A percentile compares a stretch with the other conserved stretches of the same genome.
Evolutionary conservation across 1,140 invertebrate genomes (phyloP).

Genomic region (Drosophila tristis): DNA sequence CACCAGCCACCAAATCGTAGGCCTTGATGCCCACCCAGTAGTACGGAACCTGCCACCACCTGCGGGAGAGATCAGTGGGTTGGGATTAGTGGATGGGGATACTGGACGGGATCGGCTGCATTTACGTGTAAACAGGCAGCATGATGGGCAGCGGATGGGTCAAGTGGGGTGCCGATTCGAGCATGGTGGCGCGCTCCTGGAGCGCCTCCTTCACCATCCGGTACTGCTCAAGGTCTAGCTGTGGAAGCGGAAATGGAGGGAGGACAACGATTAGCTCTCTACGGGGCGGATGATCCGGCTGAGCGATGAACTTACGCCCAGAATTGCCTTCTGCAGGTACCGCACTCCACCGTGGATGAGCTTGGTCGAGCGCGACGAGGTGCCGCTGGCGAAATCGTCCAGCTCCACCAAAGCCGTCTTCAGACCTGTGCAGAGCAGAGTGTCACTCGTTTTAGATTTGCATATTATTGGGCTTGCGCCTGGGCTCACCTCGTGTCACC

Average conservation of each 20-base stretch:
- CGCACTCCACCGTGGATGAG: slow-evolving; percentile 99
- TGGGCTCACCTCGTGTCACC: slow-evolving; percentile 88
- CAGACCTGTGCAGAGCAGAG: slow-evolving; percentile 84
- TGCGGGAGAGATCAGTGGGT: slow-evolving; percentile 73
- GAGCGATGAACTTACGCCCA: slow-evolving; percentile 85
- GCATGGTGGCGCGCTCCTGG: slow-evolving; percentile 96
- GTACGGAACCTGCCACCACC: slow-evolving; percentile 99
- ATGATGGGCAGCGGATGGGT: slow-evolving; percentile 98
- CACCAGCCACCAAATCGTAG: slow-evolving; percentile 98
- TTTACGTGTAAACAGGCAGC: slow-evolving; percentile 98
- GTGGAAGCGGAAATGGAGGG: slow-evolving; percentile 49
- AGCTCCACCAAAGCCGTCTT: slow-evolving; percentile 98
- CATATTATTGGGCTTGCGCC: neutral
- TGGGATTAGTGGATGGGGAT: neutral
- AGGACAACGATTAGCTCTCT: slow-evolving; percentile 42
- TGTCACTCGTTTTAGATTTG: neutral
- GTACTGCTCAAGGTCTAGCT: slow-evolving; percentile 97
- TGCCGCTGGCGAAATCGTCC: slow-evolving; percentile 99
- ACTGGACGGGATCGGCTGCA: slow-evolving; percentile 29
- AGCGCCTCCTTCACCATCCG: slow-evolving; percentile 99
- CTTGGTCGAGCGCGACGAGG: slow-evolving; percentile 98
- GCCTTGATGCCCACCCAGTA: slow-evolving; percentile 99
- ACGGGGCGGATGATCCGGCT: neutral
- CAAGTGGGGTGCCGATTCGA: slow-evolving; percentile 98
- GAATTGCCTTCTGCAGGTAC: slow-evolving; percentile 98